Conservation (phyloP, 2,888 invertebrate genomes). For the Aplocera efformata region DNA sequence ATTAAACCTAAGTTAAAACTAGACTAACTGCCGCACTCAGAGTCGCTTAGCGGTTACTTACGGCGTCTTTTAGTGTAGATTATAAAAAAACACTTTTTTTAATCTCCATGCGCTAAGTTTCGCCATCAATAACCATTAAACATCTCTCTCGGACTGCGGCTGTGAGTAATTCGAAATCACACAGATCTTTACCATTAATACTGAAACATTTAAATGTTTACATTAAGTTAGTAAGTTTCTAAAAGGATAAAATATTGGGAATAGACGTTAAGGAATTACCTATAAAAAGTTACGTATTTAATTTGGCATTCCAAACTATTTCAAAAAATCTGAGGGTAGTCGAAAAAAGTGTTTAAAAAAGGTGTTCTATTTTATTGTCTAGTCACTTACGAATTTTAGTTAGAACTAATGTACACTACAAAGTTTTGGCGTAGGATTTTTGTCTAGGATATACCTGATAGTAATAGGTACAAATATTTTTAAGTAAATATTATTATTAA, state of each 20-base stretch:
- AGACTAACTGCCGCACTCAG: too few relatives aligned
- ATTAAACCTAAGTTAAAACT: too few relatives aligned
- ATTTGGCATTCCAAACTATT: constrained; percentile 18
- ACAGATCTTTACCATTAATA: constrained; percentile 25
- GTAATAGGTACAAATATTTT: constrained; percentile 12
- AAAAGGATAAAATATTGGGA: background rate
- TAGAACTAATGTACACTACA: constrained; percentile 18
- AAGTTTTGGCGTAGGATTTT: constrained; percentile 20
- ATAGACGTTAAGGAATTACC: constrained; percentile 5
- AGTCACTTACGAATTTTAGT: constrained; percentile 42
- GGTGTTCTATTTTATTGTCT: constrained; percentile 50
- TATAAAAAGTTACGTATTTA: constrained; percentile 18
- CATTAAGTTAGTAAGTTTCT: background rate
- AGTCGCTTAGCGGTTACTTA: too few relatives aligned
- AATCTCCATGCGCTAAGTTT: too few relatives aligned
- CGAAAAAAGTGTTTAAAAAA: constrained; percentile 10
- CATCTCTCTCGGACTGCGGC: too few relatives aligned
- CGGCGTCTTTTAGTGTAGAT: too few relatives aligned
- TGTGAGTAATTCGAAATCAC: constrained; percentile 12
- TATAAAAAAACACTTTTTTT: too few relatives aligned
- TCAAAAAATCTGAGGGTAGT: constrained; percentile 4
- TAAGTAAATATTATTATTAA: constrained; percentile 20
- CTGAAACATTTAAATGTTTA: constrained; percentile 14
- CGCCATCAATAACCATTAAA: too few relatives aligned
- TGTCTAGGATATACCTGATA: constrained; percentile 1